phyloP scores from a whole-genome alignment of 2,888 invertebrate genomes.

The Drosophila melanosoma region DNA sequence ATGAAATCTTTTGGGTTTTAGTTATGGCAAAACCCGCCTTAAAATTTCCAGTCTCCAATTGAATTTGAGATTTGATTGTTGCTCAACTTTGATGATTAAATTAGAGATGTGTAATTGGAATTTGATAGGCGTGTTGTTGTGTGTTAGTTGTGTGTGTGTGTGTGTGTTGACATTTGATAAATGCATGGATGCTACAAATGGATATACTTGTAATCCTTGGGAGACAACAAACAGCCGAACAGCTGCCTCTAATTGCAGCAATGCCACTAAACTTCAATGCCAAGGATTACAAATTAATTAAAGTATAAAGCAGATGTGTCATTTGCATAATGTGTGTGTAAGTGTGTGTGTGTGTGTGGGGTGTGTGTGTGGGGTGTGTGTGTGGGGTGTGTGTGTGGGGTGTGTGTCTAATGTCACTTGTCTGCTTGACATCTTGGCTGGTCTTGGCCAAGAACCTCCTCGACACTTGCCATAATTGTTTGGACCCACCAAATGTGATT shows the following conservation, averaged over 20 bases:
- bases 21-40: not conserved
- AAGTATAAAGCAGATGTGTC: conserved; percentile 63
- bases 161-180: conserved; percentile 52
- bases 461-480: conserved; percentile 46
- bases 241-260: conserved; percentile 64
- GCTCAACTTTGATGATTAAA: conserved; percentile 65
- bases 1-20: not conserved
- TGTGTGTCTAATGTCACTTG: not conserved
- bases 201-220: conserved; percentile 60
- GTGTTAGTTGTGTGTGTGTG: conserved; percentile 1
- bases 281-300: conserved; percentile 75
- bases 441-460: not conserved
- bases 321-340: conserved; percentile 43
- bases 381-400: not conserved
- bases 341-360: not conserved
- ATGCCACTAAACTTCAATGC: conserved; percentile 47
- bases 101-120: conserved; percentile 61
- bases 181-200: conserved; percentile 47
- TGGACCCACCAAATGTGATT: conserved; percentile 58
- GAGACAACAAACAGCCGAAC: conserved; percentile 38
- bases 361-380: not conserved
- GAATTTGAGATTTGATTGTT: conserved; percentile 7
- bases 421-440: not conserved
- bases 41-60: no score
- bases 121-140: conserved; percentile 48